Conservation (phyloP, 2,888 invertebrate genomes). For the Galerucella calmariensis region DNA sequence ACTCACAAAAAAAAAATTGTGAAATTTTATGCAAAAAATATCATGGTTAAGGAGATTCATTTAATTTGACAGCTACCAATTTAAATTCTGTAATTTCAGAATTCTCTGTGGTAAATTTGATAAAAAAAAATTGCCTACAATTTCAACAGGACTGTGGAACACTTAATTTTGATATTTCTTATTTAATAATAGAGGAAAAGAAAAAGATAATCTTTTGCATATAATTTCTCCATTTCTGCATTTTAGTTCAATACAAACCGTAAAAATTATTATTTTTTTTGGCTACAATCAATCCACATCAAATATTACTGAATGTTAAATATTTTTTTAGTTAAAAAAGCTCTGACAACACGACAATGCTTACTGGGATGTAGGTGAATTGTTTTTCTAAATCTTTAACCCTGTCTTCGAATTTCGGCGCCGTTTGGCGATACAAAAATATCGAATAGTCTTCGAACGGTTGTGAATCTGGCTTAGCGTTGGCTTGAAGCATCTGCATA, state of each 20-base stretch:
- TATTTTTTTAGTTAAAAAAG: neutral
- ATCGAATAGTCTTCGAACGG: constrained; percentile 87
- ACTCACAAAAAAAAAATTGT: no score
- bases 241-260: neutral
- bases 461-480: constrained; percentile 72
- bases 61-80: no score
- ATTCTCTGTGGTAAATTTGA: no score
- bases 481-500: constrained; percentile 85
- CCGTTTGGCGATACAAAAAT: constrained; percentile 86
- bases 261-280: neutral
- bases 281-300: no score
- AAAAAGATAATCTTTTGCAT: neutral
- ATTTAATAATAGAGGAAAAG: no score
- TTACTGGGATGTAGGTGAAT: constrained; percentile 77
- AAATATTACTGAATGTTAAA: neutral
- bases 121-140: no score
- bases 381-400: constrained; percentile 84
- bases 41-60: no score
- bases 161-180: no score
- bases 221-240: neutral
- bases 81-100: no score
- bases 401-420: constrained; percentile 85
- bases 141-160: no score
- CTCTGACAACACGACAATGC: constrained; percentile 51
- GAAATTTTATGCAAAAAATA: no score